Conservation (phyloP, 2,797 vertebrate genomes). For the Pangasius mekongensis region DNA sequence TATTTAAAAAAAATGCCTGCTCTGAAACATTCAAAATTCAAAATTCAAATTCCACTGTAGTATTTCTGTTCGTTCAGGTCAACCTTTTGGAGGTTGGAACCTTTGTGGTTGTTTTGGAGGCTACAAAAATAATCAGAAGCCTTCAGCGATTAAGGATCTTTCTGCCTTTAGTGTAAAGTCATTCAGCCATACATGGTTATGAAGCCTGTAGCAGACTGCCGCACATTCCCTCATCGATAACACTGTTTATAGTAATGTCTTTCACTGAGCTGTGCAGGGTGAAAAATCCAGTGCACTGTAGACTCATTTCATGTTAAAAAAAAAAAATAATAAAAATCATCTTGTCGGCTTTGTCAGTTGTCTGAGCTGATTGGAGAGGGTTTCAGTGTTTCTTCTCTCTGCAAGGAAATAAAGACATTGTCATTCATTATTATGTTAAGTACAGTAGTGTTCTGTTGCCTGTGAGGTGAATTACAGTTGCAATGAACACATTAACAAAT, state of each 20-base stretch:
- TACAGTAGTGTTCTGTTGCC: background rate
- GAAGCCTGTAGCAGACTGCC: background rate
- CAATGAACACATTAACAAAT: background rate
- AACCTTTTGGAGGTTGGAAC: background rate
- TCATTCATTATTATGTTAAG: background rate
- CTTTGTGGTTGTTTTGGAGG: background rate
- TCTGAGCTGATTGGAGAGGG: slow-evolving; percentile 52
- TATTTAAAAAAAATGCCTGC: background rate
- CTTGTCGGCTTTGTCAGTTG: slow-evolving; percentile 50
- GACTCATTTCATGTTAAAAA: background rate
- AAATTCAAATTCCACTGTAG: background rate
- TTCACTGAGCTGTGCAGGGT: background rate
- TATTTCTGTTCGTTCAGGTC: background rate
- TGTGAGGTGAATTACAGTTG: background rate
- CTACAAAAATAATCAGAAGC: background rate
- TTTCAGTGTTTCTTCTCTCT: slow-evolving; percentile 70
- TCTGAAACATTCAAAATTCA: too few relatives aligned
- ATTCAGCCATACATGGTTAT: background rate
- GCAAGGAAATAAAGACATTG: slow-evolving; percentile 47
- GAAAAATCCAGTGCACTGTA: background rate
- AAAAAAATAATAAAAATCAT: background rate
- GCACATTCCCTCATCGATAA: background rate
- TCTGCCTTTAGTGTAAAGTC: too few relatives aligned
- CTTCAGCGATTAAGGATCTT: background rate
- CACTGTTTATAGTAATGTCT: background rate